These are phyloP conservation scores for Conomelus anceps DNA, from an alignment of 2,888 invertebrate genomes.

Conservation along the genomic window DNA sequence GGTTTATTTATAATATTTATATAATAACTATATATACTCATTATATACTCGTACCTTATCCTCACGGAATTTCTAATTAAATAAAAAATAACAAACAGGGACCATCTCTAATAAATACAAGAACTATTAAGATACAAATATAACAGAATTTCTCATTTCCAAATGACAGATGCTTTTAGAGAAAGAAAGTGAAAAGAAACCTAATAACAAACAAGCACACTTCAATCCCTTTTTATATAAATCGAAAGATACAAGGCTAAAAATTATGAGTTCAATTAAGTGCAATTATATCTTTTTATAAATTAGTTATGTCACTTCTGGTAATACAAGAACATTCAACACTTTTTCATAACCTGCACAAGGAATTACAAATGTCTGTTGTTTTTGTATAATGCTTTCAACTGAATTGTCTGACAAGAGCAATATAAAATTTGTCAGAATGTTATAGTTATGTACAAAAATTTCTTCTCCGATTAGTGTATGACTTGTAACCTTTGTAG, in stretches of 20 bases:
- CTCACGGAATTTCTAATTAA: not conserved
- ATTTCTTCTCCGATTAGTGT: not conserved
- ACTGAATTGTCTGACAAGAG: not conserved
- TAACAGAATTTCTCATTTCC: not conserved
- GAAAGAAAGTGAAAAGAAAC: not conserved
- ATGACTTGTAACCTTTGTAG: not conserved
- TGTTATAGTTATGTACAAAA: conserved; percentile 2
- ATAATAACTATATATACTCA: not conserved
- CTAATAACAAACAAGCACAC: not conserved
- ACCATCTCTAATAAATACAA: not conserved
- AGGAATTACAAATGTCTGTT: not conserved
- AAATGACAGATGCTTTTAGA: not conserved
- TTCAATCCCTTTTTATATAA: not conserved
- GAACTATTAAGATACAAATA: not conserved
- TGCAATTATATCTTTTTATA: not conserved
- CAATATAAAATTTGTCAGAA: conserved; percentile 4
- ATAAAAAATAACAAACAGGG: not conserved
- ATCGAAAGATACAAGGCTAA: not conserved
- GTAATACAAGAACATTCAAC: not conserved
- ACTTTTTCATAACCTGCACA: not conserved
- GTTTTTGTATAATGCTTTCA: not conserved
- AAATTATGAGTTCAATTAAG: not conserved
- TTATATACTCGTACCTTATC: not conserved
- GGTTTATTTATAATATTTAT: not conserved
- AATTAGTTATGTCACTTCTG: not conserved